A percentile compares a stretch with the other conserved stretches of the same genome.
phyloP scores from a whole-genome alignment of 1,140 invertebrate species.

The Zaprionus capensis region DNA sequence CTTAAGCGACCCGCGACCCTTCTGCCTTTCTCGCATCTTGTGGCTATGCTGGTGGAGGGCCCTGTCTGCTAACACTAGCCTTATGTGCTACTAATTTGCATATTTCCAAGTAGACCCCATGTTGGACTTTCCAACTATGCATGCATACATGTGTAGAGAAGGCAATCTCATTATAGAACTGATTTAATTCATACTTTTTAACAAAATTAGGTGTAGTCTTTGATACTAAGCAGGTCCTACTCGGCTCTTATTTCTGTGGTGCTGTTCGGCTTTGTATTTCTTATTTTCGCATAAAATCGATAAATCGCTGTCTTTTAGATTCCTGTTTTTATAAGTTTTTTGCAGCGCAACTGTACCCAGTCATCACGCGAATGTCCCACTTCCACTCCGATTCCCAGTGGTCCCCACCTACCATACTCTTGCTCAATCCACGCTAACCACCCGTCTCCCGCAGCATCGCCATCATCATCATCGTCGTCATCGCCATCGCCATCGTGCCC shows the following conservation, averaged over 20 bases:
- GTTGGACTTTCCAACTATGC: too few species aligned
- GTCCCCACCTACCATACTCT: background rate
- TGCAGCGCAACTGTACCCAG: constrained; percentile 61
- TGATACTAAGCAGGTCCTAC: too few species aligned
- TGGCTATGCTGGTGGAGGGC: background rate
- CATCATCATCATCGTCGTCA: background rate
- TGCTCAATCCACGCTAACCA: background rate
- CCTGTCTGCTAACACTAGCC: background rate
- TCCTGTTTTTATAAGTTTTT: constrained; percentile 36
- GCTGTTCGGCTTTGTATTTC: background rate
- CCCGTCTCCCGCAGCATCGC: background rate
- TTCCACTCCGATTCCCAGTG: constrained; percentile 2
- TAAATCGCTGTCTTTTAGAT: background rate
- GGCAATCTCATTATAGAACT: too few species aligned
- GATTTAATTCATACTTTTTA: too few species aligned
- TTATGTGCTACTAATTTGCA: background rate
- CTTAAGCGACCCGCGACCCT: background rate
- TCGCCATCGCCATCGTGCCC: background rate
- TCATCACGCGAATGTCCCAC: constrained; percentile 31
- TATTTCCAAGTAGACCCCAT: too few species aligned
- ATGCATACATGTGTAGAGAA: too few species aligned
- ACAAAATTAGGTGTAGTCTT: too few species aligned
- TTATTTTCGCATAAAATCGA: background rate
- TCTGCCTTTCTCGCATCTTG: background rate
- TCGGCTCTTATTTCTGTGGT: too few species aligned